Base-by-base conservation (phyloP, 2,113 vertebrate genomes). In the Onychostoma macrolepis region DNA sequence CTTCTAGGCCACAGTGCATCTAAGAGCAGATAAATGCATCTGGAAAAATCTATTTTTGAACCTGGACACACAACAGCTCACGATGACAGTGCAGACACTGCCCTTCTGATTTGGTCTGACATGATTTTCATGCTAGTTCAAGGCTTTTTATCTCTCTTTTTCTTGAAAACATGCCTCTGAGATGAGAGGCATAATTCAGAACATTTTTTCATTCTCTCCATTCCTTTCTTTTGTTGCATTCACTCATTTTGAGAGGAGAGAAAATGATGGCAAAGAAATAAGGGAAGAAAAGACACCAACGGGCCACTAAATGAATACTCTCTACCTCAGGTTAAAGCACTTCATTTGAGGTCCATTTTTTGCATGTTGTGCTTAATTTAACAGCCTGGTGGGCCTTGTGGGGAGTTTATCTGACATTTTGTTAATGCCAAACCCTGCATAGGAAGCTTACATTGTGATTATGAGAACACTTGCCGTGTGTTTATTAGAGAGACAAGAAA, bases 361-460 rank as follows among this genome's bases (percentile, higher is more conserved):
- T 92, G 86, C 89, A 90, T 90, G 90, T 91, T 89, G 87, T 89
- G 80, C 88, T 91, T 94, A 89, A 93, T 93, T 93, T 90, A 92
- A 87, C 67, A 24, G 89, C 86, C 89, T 19, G 15, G 78, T 86
- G 87, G 88, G 90, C 93, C 90, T 90, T 88, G 88, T 56, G 90
- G 92, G 93, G 91, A 89, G 92, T 91, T 92, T 86, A 56, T 88
- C 84, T 93, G 93, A 93, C 91, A 91, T 93, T 93, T 94, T 19
- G 82, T 91, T 90, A 93, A 91, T 90, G 90, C 88, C 90, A 90
- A 84, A 63, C 48, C 61, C 77, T 58, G 87, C 85, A 87, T 53
- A 88, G 87, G 87, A 90, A 86, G 78, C 87, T 84, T 80, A 63
- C 21, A 88, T 69, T 80, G 88, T 86, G 38, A 56, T 63, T 63